Conservation (phyloP, 2,888 invertebrate genomes). For the Tribolium freemani region DNA sequence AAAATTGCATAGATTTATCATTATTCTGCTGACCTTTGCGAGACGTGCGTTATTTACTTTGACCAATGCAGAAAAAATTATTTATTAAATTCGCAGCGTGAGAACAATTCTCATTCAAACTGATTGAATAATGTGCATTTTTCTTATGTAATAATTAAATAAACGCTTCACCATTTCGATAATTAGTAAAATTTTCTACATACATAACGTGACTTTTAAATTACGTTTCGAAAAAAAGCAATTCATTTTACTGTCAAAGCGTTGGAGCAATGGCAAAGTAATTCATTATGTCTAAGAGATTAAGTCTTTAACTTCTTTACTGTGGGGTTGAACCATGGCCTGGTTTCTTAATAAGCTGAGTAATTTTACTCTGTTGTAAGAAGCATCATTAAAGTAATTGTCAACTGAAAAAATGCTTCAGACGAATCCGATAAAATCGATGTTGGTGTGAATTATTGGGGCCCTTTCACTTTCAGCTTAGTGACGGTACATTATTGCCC, state of each 20-base stretch:
- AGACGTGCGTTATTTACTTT: conserved; percentile 22
- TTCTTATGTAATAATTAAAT: conserved; percentile 12
- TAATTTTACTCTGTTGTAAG: background rate
- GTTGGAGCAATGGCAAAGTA: background rate
- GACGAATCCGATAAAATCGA: background rate
- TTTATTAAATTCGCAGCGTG: conserved; percentile 10
- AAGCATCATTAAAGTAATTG: background rate
- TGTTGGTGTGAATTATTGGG: background rate
- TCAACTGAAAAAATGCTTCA: conserved; percentile 6
- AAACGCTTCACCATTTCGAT: background rate
- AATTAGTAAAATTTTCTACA: background rate
- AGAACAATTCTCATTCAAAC: conserved; percentile 8
- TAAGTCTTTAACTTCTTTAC: background rate
- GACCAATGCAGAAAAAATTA: conserved; percentile 4
- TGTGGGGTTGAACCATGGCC: background rate
- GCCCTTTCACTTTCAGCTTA: conserved; percentile 14
- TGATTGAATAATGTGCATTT: conserved; percentile 6
- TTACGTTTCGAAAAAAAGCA: background rate
- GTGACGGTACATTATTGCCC: conserved; percentile 14
- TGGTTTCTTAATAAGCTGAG: background rate
- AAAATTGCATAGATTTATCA: conserved; percentile 24
- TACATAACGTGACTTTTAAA: background rate
- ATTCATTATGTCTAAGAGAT: background rate
- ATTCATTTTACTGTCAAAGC: background rate
- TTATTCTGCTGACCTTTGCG: conserved; percentile 14